Evolutionary conservation across 1,140 invertebrate species (phyloP), one percentile per base, ranked within the genome.

Genomic region (Scaptodrosophila lebanonensis): DNA sequence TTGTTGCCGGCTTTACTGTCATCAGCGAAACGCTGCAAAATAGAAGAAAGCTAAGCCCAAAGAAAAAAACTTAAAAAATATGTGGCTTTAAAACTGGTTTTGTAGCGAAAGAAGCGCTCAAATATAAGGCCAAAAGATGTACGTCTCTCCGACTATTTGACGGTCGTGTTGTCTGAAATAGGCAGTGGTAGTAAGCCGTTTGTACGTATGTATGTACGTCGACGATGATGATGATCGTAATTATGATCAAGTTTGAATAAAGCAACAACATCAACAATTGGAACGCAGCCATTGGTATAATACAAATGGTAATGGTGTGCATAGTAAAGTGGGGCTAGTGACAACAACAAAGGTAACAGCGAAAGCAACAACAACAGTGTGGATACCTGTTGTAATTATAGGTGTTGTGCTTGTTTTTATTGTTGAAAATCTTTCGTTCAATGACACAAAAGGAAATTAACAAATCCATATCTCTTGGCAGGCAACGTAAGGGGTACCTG

Each of bases 391-490:
- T 66, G 50, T 18, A 11, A 36, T 18, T 35, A 18, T 25, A 18
- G 29, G 7, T 33, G 29, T 29, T 29, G 7, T 20, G 29, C 38
- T 49, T 44, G 53, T 38, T 54, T 43, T 15, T 48, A 62, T 48
- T 79, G 38, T n/a, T n/a, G 39, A 72, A 77, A 65, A 57, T 51
- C 54, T 52, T 50, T 48, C 52, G 73, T 50, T 56, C 61, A 73
- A 63, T 73, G 73, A 73, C 68, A 79, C 73, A 82, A 73, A 77
- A 82, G 82, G 73, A 79, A 79, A 79, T 73, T 77, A 66, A 73
- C 54, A 63, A 51, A 47, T n/a, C n/a, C n/a, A n/a, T n/a, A n/a
- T n/a, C n/a, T n/a, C n/a, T n/a, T 66, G 51, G 56, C 45, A 53
- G 15, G 33, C 42, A 36, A n/a, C n/a, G n/a, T n/a, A n/a, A n/a